Conservation (phyloP, 2,888 invertebrate genomes). For the Anticlea derivata region DNA sequence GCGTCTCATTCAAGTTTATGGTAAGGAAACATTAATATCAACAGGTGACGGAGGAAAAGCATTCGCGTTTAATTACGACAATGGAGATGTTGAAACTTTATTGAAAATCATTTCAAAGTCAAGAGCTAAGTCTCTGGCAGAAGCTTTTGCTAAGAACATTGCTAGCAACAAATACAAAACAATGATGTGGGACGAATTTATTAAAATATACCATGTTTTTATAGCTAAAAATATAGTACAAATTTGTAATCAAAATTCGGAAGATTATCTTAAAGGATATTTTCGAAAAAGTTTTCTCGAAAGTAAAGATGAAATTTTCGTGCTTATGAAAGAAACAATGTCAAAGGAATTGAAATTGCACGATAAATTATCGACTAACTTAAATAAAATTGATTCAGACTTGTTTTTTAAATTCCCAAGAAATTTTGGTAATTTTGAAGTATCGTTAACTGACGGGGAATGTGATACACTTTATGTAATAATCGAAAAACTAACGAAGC, state of each 20-base stretch:
- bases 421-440: conserved; percentile 7
- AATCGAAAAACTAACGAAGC: not conserved
- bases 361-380: too few relatives aligned
- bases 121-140: not conserved
- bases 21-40: conserved; percentile 6
- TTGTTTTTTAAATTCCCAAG: conserved; percentile 6
- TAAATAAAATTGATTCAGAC: too few relatives aligned
- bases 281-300: conserved; percentile 18
- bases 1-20: not conserved
- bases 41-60: conserved; percentile 1
- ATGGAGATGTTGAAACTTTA: conserved; percentile 3
- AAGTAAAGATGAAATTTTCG: conserved; percentile 12
- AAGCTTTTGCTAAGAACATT: conserved; percentile 10
- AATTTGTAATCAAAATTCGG: not conserved
- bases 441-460: not conserved
- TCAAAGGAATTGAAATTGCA: conserved; percentile 2
- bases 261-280: not conserved
- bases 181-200: conserved; percentile 10
- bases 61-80: conserved; percentile 14
- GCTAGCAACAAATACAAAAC: conserved; percentile 4
- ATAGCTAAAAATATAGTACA: conserved; percentile 8
- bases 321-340: conserved; percentile 8
- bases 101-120: conserved; percentile 2
- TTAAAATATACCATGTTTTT: conserved; percentile 15
- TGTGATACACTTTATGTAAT: not conserved